A percentile compares a stretch with the other conserved stretches of the same genome.
These are phyloP conservation scores for Ammodytes marinus DNA, from an alignment of 2,113 vertebrate genomes.

Conservation along the genomic window DNA sequence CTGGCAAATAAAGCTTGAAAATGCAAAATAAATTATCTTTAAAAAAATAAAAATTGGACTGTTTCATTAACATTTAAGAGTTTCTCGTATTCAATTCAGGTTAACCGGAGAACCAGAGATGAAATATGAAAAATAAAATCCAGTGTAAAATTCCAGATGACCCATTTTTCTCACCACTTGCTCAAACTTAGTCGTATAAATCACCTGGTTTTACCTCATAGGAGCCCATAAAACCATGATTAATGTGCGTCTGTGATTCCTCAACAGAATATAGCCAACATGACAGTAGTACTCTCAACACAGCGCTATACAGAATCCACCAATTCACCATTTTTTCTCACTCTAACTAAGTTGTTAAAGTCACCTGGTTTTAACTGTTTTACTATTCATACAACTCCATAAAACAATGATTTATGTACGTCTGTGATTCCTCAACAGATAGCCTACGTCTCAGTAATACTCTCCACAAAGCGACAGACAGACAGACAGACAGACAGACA, in stretches of 20 bases:
- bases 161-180: not conserved
- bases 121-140: no score
- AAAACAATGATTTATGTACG: slow-evolving; percentile 9
- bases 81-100: no score
- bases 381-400: not conserved
- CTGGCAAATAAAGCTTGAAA: no score
- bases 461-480: not conserved
- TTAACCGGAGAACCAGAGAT: no score
- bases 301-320: not conserved
- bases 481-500: not conserved
- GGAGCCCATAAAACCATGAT: not conserved
- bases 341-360: no score
- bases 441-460: slow-evolving; percentile 11
- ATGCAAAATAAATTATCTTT: no score
- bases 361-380: not conserved
- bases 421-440: not conserved
- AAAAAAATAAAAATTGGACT: no score
- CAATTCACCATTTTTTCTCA: no score
- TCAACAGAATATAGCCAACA: not conserved
- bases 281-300: slow-evolving; percentile 4
- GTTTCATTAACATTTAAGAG: no score
- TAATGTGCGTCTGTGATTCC: slow-evolving; percentile 12
- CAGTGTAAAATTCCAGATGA: no score
- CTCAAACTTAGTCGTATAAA: not conserved
- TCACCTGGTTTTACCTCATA: not conserved